Evolutionary conservation across 1,140 invertebrate species (phyloP), one percentile per base, ranked within the genome.

Genomic region (Adelges cooleyi): DNA sequence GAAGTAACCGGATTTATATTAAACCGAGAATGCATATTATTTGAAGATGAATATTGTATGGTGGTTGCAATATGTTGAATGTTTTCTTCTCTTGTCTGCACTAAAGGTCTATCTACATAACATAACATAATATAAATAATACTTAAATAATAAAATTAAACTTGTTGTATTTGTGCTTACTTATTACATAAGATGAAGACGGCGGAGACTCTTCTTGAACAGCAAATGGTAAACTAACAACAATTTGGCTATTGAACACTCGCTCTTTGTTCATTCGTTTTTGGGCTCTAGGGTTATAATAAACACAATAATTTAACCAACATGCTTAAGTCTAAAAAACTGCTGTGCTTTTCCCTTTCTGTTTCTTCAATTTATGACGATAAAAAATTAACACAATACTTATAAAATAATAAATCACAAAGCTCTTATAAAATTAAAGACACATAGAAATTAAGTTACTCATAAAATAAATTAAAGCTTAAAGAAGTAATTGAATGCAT

Each of bases 241-340:
- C 48, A 33, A 68, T 66, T 36, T 48, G 54, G 53, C 62, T 68
- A 27, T 87, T 87, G 78, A 83, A 89, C 46, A 92, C 86, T 77
- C 87, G 83, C 75, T 89, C 86, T 67, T 86, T 87, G 73, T 90
- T 84, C 82, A 92, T 89, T 73, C 88, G 84, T 73, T 87, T 89
- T 72, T 86, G 79, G 69, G 87, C 88, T 75, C 88, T 90, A 70
- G 50, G 11, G 11, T 6, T 33, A 33, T 33, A 33, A 6, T 33
- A 33, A 33, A 33, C n/a, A 33, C 29, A 6, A 33, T 33, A 11
- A 33, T 33, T 33, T 33, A 6, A 33, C 11, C 5, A 33, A 33
- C 5, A 6, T 11, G 11, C 11, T 33, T 33, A 11, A 5, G 5
- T 33, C 11, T 6, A 54, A 40, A 25, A 20, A 54, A 27, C 29